A percentile compares a stretch with the other conserved stretches of the same genome.
phyloP scores from a whole-genome alignment of 2,797 vertebrate species.

The Tenualosa thibaudeaui region DNA sequence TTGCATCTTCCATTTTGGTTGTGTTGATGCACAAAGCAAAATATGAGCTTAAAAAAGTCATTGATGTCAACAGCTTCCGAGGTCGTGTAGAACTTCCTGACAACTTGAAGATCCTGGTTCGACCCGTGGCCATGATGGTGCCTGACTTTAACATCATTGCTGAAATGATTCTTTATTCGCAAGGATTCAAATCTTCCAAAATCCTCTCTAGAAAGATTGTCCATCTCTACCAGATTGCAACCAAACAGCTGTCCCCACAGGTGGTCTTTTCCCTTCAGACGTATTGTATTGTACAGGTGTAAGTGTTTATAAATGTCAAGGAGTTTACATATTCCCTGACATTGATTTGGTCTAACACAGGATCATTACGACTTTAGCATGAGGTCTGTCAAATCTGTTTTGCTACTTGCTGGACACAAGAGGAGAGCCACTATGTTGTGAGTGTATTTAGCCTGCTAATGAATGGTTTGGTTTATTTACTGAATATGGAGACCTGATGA shows the following conservation, averaged over 20 bases:
- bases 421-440: conserved; percentile 56
- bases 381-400: conserved; percentile 66
- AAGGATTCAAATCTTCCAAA: conserved; percentile 66
- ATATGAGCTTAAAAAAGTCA: background rate
- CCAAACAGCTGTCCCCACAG: conserved; percentile 66
- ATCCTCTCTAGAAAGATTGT: conserved; percentile 64
- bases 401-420: conserved; percentile 64
- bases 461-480: background rate
- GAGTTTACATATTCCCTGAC: background rate
- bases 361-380: conserved; percentile 73
- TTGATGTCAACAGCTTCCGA: background rate
- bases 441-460: conserved; percentile 40
- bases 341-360: conserved; percentile 44
- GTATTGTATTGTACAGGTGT: background rate
- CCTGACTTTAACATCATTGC: conserved; percentile 46
- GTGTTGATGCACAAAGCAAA: background rate
- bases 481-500: background rate
- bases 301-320: background rate
- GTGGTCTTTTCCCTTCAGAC: conserved; percentile 45
- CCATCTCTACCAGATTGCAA: conserved; percentile 59
- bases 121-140: conserved; percentile 67
- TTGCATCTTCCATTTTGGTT: background rate
- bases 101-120: conserved; percentile 67
- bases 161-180: conserved; percentile 63
- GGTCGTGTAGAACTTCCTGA: conserved; percentile 65